Base-by-base conservation (phyloP, 2,888 invertebrate species). In the Habroteleia sp. region DNA sequence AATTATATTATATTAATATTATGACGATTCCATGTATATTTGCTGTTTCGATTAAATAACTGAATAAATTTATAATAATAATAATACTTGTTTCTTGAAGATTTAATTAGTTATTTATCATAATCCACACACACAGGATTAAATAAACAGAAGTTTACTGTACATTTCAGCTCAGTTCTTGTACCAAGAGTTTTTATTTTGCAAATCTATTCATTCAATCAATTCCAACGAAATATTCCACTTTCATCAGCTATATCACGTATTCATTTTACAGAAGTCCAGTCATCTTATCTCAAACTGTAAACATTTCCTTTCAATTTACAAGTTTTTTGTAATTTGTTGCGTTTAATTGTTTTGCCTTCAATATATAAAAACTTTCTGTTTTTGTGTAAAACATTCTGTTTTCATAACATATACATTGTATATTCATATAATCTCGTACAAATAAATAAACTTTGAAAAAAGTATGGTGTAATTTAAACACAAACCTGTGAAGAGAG, bases 401-500 rank as follows among this genome's bases (percentile, higher is more conserved):
- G n/a, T n/a, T n/a, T n/a, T n/a, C n/a, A n/a, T n/a, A n/a, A n/a
- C n/a, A n/a, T n/a, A n/a, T n/a, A n/a, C n/a, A n/a, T n/a, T n/a
- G n/a, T n/a, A n/a, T n/a, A n/a, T n/a, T n/a, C n/a, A n/a, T n/a
- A n/a, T n/a, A n/a, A n/a, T n/a, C n/a, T n/a, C n/a, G n/a, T n/a
- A n/a, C n/a, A n/a, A n/a, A n/a, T n/a, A n/a, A n/a, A n/a, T n/a
- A n/a, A n/a, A n/a, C n/a, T n/a, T n/a, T n/a, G n/a, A n/a, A n/a
- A n/a, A n/a, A n/a, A n/a, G n/a, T n/a, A n/a, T n/a, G n/a, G n/a
- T n/a, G n/a, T n/a, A n/a, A n/a, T n/a, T n/a, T n/a, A n/a, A 39
- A 11, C 10, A 75, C 74, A 54, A 65, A 88, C 88, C 92, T 97
- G 97, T 82, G 96, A 95, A 0, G 97, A 96, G 82, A 98, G 91